These are phyloP conservation scores for Morone saxatilis DNA, from an alignment of 2,113 vertebrate genomes.

Conservation along the genomic window DNA sequence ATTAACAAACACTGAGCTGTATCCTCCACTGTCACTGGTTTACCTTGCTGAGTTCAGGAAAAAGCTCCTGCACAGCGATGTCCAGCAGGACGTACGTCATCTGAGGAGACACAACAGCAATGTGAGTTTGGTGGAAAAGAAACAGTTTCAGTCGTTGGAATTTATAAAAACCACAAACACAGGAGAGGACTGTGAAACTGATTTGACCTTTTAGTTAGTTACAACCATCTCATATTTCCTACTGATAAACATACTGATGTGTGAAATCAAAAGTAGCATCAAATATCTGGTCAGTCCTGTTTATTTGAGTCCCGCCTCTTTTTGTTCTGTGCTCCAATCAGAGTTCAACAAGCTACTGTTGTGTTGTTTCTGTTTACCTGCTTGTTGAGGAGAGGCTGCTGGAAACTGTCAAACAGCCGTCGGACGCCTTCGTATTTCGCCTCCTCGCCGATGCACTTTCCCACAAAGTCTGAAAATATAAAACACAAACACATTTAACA, in stretches of 20 bases:
- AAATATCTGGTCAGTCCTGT: no score
- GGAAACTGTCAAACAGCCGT: slow-evolving; percentile 91
- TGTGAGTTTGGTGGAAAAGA: neutral
- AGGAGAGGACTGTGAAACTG: neutral
- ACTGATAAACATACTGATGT: no score
- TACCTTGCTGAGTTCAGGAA: slow-evolving; percentile 94
- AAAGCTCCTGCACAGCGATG: slow-evolving; percentile 93
- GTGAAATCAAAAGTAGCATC: no score
- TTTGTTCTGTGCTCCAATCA: no score
- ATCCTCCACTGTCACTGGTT: neutral
- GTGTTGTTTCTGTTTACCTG: slow-evolving; percentile 84
- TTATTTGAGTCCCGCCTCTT: no score
- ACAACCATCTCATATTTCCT: no score
- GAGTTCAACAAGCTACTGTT: no score
- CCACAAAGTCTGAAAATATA: slow-evolving; percentile 86
- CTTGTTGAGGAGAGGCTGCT: slow-evolving; percentile 98
- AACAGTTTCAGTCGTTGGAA: no score
- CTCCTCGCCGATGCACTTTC: slow-evolving; percentile 92
- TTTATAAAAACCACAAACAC: neutral
- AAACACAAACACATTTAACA: no score
- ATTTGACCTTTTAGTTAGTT: neutral
- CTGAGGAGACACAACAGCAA: slow-evolving; percentile 77
- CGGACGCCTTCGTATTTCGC: slow-evolving; percentile 90
- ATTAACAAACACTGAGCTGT: neutral
- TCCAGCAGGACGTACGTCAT: slow-evolving; percentile 95